Conservation (phyloP, 2,797 vertebrate genomes). For the Lepilemur ruficaudatus region DNA sequence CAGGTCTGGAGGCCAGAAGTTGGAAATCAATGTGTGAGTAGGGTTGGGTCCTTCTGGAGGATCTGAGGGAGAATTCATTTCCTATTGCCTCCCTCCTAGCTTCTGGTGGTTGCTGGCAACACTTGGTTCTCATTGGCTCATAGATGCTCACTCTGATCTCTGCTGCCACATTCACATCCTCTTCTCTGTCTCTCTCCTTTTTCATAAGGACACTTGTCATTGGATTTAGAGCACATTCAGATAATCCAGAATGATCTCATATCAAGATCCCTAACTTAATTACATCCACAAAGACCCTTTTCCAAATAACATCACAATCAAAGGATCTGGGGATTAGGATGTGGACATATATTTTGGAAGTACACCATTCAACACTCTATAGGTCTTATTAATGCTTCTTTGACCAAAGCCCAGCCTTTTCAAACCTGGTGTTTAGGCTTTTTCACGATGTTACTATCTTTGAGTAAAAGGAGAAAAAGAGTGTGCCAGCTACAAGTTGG, state of each 20-base stretch:
- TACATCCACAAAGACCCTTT: background rate
- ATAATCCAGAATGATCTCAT: background rate
- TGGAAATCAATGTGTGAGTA: background rate
- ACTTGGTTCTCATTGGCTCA: background rate
- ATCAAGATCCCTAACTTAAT: constrained; percentile 9
- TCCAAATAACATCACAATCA: constrained; percentile 7
- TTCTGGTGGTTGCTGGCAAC: background rate
- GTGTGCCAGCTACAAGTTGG: background rate
- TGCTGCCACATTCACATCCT: background rate
- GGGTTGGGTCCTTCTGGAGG: background rate
- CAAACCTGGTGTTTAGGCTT: background rate
- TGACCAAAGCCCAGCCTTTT: background rate
- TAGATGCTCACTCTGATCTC: background rate
- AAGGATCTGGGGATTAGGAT: background rate
- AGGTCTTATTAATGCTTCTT: background rate
- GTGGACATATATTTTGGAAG: background rate
- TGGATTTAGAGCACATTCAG: background rate
- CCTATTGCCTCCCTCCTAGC: background rate
- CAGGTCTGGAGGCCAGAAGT: background rate
- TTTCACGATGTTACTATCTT: background rate
- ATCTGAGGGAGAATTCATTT: background rate
- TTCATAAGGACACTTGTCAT: background rate
- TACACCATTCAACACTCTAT: background rate
- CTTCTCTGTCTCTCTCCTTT: background rate
- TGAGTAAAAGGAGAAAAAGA: background rate